Conservation (phyloP, 2,113 vertebrate genomes). For the Xiphophorus couchianus region DNA sequence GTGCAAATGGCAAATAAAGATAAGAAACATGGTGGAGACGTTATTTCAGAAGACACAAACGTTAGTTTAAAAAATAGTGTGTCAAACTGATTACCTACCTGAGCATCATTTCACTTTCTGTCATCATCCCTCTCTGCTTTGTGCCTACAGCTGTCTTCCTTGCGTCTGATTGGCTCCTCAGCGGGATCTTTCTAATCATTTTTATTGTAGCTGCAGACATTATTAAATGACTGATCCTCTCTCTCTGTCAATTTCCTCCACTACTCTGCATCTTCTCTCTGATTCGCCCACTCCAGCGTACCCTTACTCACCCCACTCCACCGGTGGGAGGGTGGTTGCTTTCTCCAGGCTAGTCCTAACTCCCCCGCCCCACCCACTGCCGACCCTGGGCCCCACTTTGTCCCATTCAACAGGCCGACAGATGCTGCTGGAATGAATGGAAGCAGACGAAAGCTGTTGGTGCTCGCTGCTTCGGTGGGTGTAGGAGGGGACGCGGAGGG, state of each 20-base stretch:
- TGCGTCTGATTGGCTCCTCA: not conserved
- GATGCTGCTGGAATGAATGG: slow-evolving; percentile 68
- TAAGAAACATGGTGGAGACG: too few species aligned
- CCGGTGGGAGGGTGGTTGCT: slow-evolving; percentile 10
- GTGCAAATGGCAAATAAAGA: too few species aligned
- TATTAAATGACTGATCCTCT: slow-evolving; percentile 22
- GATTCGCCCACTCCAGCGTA: slow-evolving; percentile 22
- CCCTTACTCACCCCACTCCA: slow-evolving; percentile 21
- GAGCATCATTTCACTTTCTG: slow-evolving; percentile 38
- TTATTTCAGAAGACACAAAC: not conserved
- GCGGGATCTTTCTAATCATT: slow-evolving; percentile 16
- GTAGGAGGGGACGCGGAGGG: slow-evolving; percentile 56
- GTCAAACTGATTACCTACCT: slow-evolving; percentile 11
- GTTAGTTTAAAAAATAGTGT: slow-evolving; percentile 45
- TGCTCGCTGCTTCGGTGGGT: slow-evolving; percentile 41
- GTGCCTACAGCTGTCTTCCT: not conserved
- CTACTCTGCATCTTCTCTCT: slow-evolving; percentile 16
- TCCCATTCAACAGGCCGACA: slow-evolving; percentile 63
- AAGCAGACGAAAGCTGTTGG: slow-evolving; percentile 49
- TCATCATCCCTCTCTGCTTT: slow-evolving; percentile 23
- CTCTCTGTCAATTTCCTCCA: slow-evolving; percentile 8
- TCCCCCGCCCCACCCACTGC: slow-evolving; percentile 22
- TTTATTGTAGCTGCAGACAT: slow-evolving; percentile 16
- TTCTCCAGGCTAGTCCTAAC: slow-evolving; percentile 50
- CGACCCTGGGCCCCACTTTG: slow-evolving; percentile 49